phyloP scores from a whole-genome alignment of 2,888 invertebrate genomes.

The Macaria liturata region DNA sequence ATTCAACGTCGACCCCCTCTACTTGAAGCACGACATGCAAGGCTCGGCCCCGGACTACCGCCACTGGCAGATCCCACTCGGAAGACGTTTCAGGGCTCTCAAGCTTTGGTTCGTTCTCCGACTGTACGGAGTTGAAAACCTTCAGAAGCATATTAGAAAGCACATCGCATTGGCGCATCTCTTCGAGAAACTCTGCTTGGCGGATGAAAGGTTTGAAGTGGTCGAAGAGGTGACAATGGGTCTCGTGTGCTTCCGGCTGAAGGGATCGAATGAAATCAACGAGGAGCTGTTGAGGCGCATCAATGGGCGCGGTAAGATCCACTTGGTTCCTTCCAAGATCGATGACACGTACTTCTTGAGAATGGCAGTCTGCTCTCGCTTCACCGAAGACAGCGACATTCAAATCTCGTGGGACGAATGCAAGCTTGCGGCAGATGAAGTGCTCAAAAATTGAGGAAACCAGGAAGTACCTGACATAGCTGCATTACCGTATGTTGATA shows the following conservation, averaged over 20 bases:
- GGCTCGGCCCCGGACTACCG: conserved; percentile 96
- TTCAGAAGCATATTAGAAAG: conserved; percentile 93
- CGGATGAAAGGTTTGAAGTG: conserved; percentile 94
- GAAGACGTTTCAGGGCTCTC: conserved; percentile 94
- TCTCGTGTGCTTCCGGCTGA: conserved; percentile 97
- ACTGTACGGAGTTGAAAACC: conserved; percentile 93
- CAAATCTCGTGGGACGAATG: conserved; percentile 94
- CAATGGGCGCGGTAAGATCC: conserved; percentile 95
- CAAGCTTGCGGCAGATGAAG: conserved; percentile 87
- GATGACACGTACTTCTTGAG: conserved; percentile 93
- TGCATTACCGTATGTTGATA: conserved; percentile 10
- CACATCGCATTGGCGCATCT: conserved; percentile 94
- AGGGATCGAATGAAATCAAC: conserved; percentile 92
- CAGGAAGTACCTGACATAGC: background rate
- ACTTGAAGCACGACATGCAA: conserved; percentile 96
- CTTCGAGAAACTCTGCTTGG: conserved; percentile 90
- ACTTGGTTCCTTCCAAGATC: conserved; percentile 95
- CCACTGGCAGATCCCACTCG: conserved; percentile 98
- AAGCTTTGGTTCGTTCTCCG: conserved; percentile 98
- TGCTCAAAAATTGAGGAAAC: conserved; percentile 60
- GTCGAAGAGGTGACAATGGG: conserved; percentile 95
- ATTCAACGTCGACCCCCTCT: conserved; percentile 98
- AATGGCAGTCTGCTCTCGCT: conserved; percentile 94
- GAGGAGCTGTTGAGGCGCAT: conserved; percentile 92
- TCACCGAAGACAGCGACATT: conserved; percentile 91